Evolutionary conservation across 2,113 vertebrate genomes (phyloP).

Genomic region (Chlorodrepanis virens): DNA sequence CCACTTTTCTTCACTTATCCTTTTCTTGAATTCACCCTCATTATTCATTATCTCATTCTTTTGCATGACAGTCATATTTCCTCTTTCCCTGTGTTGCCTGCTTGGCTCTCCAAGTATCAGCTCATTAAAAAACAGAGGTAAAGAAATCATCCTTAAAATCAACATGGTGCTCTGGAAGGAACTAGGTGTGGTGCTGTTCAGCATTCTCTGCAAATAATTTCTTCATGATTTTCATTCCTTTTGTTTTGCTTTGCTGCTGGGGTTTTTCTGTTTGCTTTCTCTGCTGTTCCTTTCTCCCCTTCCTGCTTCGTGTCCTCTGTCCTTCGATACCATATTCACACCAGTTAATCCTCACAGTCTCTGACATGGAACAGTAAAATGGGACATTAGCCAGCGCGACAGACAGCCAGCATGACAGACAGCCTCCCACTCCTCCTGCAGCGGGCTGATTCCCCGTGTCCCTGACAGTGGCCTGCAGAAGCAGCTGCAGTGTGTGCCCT

Average conservation of each 20-base stretch:
- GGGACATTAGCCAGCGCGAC: background rate
- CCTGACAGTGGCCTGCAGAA: background rate
- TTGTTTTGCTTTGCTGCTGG: background rate
- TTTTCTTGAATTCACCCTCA: background rate
- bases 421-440: slow-evolving; percentile 14
- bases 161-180: background rate
- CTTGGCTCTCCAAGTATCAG: background rate
- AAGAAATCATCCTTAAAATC: background rate
- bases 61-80: background rate
- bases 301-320: background rate
- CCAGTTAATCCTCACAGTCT: background rate
- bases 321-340: background rate
- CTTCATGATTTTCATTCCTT: background rate
- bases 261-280: background rate
- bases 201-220: background rate
- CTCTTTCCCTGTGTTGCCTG: background rate
- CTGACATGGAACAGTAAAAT: background rate
- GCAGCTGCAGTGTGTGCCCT: slow-evolving; percentile 44
- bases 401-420: background rate
- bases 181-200: background rate
- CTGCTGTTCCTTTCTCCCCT: background rate
- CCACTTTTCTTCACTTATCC: background rate
- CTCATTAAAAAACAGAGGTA: background rate
- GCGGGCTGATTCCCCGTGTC: slow-evolving; percentile 15
- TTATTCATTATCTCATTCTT: background rate